Evolutionary conservation across 2,888 invertebrate species (phyloP), one percentile per base, ranked within the genome.

Genomic region (Philereme vetulata): DNA sequence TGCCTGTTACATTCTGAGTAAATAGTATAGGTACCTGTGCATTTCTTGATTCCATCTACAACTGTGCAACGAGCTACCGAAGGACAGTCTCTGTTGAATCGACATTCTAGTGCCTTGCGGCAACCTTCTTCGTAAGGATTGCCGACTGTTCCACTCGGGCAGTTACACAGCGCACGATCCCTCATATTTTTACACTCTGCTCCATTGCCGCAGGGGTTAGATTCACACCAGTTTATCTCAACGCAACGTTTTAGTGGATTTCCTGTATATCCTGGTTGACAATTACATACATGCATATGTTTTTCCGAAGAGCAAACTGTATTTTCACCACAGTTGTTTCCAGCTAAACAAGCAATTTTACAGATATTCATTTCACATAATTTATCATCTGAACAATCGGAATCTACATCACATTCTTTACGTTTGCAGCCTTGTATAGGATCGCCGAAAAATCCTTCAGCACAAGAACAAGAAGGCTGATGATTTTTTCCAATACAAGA

Each of bases 251-350:
- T 88, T 7, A 93, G 86, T 3, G 97, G 95, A 82, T 97, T 95
- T 4, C 97, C 97, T 0, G 96, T 96, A 75, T 94, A 97, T 0
- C 97, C 97, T 8, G 97, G 97, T 85, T 97, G 97, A 80, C 98
- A 98, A 73, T 96, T 96, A 78, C 89, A 91, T 46, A 93, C 93
- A 81, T 96, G 96, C 65, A 93, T 93, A 76, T 98, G 97, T 74
- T 95, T 94, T 82, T 97, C 96, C 2, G 97, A 96, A 0, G 97
- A 96, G 78, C 98, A 98, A 44, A 97, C 90, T 0, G 97, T 95
- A 83, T 97, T 97, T 54, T 95, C 94, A 0, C 97, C 97, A 75
- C 98, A 98, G 10, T 96, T 95, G 82, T 97, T 96, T n/a, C 95
- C 93, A 4, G 95, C 94, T 21, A 97, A 91, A 78, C 98, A 98